Base-by-base conservation (phyloP, 2,888 invertebrate genomes). In the Ormyrus nitidulus region DNA sequence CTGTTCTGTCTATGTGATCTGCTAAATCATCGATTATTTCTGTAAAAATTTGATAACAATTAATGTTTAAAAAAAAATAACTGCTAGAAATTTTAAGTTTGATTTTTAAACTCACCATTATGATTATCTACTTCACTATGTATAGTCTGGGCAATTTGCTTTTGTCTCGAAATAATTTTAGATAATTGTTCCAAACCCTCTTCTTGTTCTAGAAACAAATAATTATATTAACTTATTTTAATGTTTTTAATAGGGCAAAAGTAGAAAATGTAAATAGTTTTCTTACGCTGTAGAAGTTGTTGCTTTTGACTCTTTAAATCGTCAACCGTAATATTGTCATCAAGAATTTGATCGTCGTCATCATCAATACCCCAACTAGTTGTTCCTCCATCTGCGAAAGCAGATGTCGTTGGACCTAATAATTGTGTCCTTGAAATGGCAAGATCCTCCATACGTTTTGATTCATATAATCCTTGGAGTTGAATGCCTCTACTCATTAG, bases 1-100 rank as follows among this genome's bases (percentile, higher is more conserved):
- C 94, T 0, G 95, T 95, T 79, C 92, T 90, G 81, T 95, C 95
- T 88, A 95, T 94, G 80, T 94, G 94, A 81, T 94, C 94, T 0
- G 94, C 93, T 82, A 96, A 92, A 88, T 95, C 95, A 86, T 96
- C 96, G 82, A 96, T 92, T 78, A 96, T 93, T 86, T 94, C 95
- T 95, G 85, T 10, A 91, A 91, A 82, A 81, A 83, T 84, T 84
- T 51, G 74, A 62, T 8, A 70, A 53, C 49, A 56, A 65, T 62
- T 64, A 49, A 9, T 61, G n/a, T 53, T 54, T 56, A 56, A 54
- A 51, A 11, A 69, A n/a, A 44, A 61, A 61, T 61, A 13, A 10
- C 6, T 56, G 46, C 54, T 46, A 58, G 61, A 53, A 80, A 77
- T 64, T 80, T 77, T 62, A 62, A 81, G 76, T 58, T 58, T 68